Percentiles rank a stretch among this genome's conserved stretches.
These are phyloP conservation scores for Melanotaenia nigrans DNA, from an alignment of 2,797 vertebrate genomes.

Conservation along the genomic window DNA sequence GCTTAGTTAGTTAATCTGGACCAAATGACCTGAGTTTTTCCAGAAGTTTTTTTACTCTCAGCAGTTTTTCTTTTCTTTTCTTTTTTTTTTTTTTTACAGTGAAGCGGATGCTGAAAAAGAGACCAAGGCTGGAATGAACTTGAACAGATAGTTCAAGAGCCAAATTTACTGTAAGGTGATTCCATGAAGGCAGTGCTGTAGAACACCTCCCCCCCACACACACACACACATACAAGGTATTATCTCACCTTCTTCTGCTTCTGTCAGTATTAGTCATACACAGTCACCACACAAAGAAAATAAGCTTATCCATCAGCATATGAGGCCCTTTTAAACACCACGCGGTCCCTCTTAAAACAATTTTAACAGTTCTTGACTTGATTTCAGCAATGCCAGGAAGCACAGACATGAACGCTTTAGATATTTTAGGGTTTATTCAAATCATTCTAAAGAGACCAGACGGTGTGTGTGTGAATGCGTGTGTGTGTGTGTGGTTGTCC, in stretches of 20 bases:
- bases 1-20: too few species aligned
- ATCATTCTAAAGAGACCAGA: not conserved
- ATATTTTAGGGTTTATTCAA: conserved; percentile 36
- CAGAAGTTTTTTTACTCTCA: too few species aligned
- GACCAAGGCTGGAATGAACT: conserved; percentile 42
- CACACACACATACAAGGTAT: conserved; percentile 34
- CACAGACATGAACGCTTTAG: conserved; percentile 45
- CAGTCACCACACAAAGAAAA: conserved; percentile 60
- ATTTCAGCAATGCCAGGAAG: conserved; percentile 66
- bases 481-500: too few species aligned
- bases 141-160: conserved; percentile 41
- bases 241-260: conserved; percentile 57
- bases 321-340: conserved; percentile 70
- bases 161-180: conserved; percentile 62
- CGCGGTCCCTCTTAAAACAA: conserved; percentile 72
- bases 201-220: conserved; percentile 10
- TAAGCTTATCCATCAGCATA: conserved; percentile 71
- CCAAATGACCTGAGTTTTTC: too few species aligned
- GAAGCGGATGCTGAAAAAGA: conserved; percentile 21
- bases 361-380: conserved; percentile 61
- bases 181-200: conserved; percentile 34
- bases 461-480: too few species aligned
- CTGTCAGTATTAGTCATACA: conserved; percentile 63
- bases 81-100: conserved; percentile 3
- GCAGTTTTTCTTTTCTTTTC: too few species aligned